phyloP scores from a whole-genome alignment of 2,888 invertebrate genomes.

The Tachystola acroxantha region DNA sequence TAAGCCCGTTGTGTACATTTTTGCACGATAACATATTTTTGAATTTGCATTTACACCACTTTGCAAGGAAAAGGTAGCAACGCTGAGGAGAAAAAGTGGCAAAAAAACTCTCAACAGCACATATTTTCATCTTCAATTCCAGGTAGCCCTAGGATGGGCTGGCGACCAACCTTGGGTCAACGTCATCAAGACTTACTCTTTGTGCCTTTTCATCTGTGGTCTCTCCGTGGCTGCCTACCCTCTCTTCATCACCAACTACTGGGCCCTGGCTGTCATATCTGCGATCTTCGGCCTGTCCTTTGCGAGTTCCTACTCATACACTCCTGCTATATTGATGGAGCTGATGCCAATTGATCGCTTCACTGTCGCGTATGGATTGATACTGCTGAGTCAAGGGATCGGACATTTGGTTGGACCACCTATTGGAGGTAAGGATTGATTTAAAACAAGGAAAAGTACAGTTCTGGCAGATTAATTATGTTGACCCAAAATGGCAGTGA shows the following conservation, averaged over 20 bases:
- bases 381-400: conserved; percentile 92
- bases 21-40: too few relatives aligned
- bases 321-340: conserved; percentile 92
- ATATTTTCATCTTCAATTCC: conserved; percentile 14
- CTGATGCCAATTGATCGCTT: conserved; percentile 93
- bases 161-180: conserved; percentile 93
- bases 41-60: too few relatives aligned
- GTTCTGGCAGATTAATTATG: too few relatives aligned
- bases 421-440: conserved; percentile 85
- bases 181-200: conserved; percentile 88
- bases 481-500: too few relatives aligned
- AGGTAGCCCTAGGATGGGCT: conserved; percentile 90
- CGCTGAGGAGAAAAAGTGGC: too few relatives aligned
- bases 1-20: too few relatives aligned
- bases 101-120: too few relatives aligned
- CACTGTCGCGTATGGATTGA: conserved; percentile 94
- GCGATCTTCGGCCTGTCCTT: conserved; percentile 92
- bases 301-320: conserved; percentile 94
- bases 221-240: conserved; percentile 80
- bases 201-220: conserved; percentile 85
- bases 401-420: conserved; percentile 97
- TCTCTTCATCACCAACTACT: conserved; percentile 68
- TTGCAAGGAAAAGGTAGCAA: too few relatives aligned
- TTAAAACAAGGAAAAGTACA: too few relatives aligned
- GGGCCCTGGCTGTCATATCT: conserved; percentile 65